Percentiles rank a stretch among this genome's conserved stretches.
These are phyloP conservation scores for Pseudococcus jackbeardsleyi DNA, from an alignment of 2,888 invertebrate species.

Conservation along the genomic window DNA sequence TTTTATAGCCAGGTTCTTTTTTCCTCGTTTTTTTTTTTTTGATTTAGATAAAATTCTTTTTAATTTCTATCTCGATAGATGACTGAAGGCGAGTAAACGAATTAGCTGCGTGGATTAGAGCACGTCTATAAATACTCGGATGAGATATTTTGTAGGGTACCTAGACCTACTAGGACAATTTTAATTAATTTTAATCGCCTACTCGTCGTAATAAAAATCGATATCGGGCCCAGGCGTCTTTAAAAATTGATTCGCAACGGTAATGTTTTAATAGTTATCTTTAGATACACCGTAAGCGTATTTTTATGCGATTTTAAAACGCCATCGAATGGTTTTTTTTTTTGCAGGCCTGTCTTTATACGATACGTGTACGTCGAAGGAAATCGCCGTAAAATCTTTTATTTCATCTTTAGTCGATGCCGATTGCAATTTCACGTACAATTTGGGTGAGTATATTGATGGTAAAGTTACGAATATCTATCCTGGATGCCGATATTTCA, in stretches of 20 bases:
- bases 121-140: not conserved
- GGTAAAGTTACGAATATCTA: not conserved
- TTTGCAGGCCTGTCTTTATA: slow-evolving; percentile 65
- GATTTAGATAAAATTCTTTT: slow-evolving; percentile 23
- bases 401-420: slow-evolving; percentile 65
- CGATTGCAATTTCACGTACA: slow-evolving; percentile 63
- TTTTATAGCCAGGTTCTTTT: not conserved
- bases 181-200: slow-evolving; percentile 33
- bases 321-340: not conserved
- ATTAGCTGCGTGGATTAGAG: not conserved
- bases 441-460: not conserved
- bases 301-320: slow-evolving; percentile 14
- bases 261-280: slow-evolving; percentile 14
- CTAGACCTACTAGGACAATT: not conserved
- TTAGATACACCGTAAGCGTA: not conserved
- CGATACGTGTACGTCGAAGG: slow-evolving; percentile 65
- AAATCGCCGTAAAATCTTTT: slow-evolving; percentile 65
- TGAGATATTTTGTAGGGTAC: not conserved
- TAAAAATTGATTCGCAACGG: not conserved
- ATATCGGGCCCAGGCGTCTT: not conserved
- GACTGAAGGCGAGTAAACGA: slow-evolving; percentile 20
- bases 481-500: no score
- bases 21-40: not conserved
- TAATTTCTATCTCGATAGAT: slow-evolving; percentile 12
- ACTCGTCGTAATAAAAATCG: slow-evolving; percentile 12